These are phyloP conservation scores for Typhlomys cinereus DNA, from an alignment of 2,113 vertebrate species.

Conservation along the genomic window DNA sequence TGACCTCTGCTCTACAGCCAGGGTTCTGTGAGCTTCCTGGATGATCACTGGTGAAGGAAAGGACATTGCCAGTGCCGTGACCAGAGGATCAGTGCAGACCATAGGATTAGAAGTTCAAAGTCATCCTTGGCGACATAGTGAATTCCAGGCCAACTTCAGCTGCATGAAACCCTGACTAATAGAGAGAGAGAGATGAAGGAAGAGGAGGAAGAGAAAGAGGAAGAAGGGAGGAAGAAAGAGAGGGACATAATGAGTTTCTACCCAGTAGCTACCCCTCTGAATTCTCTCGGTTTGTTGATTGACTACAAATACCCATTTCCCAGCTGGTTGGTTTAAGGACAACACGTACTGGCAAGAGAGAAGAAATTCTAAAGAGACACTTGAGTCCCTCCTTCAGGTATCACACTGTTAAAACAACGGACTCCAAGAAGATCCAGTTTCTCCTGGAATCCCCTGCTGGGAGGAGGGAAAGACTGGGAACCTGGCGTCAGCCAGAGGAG, in stretches of 20 bases:
- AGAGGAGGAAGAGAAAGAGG: background rate
- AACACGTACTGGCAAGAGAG: too few species aligned
- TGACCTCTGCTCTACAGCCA: background rate
- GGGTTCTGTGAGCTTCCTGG: background rate
- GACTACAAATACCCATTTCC: background rate
- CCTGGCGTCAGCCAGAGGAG: too few species aligned
- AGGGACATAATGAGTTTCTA: background rate
- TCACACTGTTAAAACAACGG: too few species aligned
- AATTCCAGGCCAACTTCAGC: background rate
- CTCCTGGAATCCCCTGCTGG: too few species aligned
- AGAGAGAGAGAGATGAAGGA: background rate
- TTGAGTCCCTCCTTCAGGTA: too few species aligned
- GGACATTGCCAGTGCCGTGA: background rate
- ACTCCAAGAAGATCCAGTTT: too few species aligned
- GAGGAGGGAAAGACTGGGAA: too few species aligned
- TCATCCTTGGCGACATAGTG: background rate
- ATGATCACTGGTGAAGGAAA: background rate
- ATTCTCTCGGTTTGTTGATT: accelerated
- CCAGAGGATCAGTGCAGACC: background rate
- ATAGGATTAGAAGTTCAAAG: background rate
- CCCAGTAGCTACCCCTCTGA: background rate
- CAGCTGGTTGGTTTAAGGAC: too few species aligned
- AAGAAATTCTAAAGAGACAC: too few species aligned
- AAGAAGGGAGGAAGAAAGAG: background rate
- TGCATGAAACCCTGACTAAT: background rate